These are phyloP conservation scores for Papilio glaucus DNA, from an alignment of 1,140 invertebrate genomes.

Conservation along the genomic window DNA sequence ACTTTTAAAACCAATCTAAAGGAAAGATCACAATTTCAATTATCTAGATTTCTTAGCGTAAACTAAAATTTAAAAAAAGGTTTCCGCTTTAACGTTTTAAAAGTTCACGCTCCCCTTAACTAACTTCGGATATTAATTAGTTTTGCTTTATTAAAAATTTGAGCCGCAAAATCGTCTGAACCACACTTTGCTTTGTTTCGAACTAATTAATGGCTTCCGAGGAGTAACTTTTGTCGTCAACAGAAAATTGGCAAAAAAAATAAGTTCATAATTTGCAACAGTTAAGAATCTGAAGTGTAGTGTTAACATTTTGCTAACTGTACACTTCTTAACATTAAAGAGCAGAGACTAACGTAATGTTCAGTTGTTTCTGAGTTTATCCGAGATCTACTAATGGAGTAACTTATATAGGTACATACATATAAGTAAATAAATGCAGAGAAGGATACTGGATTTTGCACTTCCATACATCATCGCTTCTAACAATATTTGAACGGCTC, in stretches of 20 bases:
- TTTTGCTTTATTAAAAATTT: slow-evolving; percentile 29
- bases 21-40: not conserved
- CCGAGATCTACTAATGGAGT: too few relatives aligned
- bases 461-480: not conserved
- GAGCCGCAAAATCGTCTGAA: slow-evolving; percentile 10
- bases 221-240: slow-evolving; percentile 11
- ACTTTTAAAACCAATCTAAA: not conserved
- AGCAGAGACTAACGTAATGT: too few relatives aligned
- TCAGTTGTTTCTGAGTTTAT: too few relatives aligned
- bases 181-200: slow-evolving; percentile 25
- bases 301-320: too few relatives aligned
- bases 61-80: not conserved
- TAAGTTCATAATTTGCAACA: not conserved
- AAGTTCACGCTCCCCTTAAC: slow-evolving; percentile 6
- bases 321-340: too few relatives aligned
- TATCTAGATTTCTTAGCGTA: not conserved
- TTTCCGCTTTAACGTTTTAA: not conserved
- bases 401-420: not conserved
- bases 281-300: not conserved
- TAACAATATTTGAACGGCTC: slow-evolving; percentile 11
- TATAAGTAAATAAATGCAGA: not conserved
- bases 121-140: slow-evolving; percentile 26
- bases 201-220: slow-evolving; percentile 19
- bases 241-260: slow-evolving; percentile 6
- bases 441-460: not conserved